Evolutionary conservation across 2,113 vertebrate genomes (phyloP), one percentile per base, ranked within the genome.

Genomic region (Rhinichthys klamathensis): DNA sequence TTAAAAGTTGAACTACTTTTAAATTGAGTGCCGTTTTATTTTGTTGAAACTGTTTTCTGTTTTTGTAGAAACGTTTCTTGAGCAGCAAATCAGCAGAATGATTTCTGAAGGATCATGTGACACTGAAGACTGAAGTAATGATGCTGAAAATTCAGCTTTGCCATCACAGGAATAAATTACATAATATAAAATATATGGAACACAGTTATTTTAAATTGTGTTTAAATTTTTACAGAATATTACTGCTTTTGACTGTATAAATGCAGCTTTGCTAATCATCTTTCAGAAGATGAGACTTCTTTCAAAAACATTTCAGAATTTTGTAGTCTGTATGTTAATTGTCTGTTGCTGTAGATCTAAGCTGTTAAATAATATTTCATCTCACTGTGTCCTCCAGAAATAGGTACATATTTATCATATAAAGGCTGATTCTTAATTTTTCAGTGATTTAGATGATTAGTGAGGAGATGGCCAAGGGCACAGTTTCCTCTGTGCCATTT

Each of bases 401-500:
- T 60, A n/a, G n/a, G 11, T 46, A 4, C 18, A 58, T 70, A 11
- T 46, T 77, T 69, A 49, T 77, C 32, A 46, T 27, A 9, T 70
- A 65, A 83, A 65, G 25, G n/a, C n/a, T n/a, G n/a, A n/a, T 69
- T 41, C 49, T n/a, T 60, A 1, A 51, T 70, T 70, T 70, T 83
- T 79, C 11, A 41, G 32, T 56, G 49, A 76, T 76, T 63, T 58
- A 38, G 8, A 25, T 83, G 38, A 83, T 86, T 72, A 58, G 25
- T 30, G 23, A 82, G 54, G 79, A 77, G 61, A 32, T 58, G 38
- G 32, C 60, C 54, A 54, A 38, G 79, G 70, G n/a, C 70, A 54
- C 9, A 1, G 12, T 56, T 60, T n/a, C n/a, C n/a, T n/a, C 4
- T 27, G 13, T n/a, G 5, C 12, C 6, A 30, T 41, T 69, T 46